Conservation (phyloP, 2,113 vertebrate species). For the Bucco capensis region DNA sequence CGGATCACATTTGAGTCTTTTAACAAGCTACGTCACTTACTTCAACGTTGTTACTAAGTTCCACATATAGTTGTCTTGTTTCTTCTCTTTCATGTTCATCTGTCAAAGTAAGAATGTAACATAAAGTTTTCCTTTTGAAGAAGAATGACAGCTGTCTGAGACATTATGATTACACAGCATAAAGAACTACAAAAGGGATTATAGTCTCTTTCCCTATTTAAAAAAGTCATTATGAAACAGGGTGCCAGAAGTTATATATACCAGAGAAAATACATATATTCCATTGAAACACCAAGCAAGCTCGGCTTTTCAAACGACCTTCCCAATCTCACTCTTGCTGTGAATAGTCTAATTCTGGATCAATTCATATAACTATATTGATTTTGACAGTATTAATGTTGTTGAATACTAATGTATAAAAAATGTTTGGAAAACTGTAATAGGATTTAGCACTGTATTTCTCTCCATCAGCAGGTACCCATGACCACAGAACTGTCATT, state of each 20-base stretch:
- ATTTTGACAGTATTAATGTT: background rate
- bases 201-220: background rate
- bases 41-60: conserved; percentile 82
- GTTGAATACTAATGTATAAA: background rate
- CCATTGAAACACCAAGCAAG: background rate
- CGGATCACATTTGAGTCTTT: background rate
- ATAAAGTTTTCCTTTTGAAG: background rate
- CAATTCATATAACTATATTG: background rate
- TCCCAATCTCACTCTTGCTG: background rate
- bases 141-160: background rate
- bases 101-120: conserved; percentile 54
- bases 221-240: background rate
- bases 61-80: conserved; percentile 80
- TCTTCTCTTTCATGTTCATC: conserved; percentile 91
- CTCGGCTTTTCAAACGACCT: background rate
- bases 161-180: background rate
- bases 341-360: background rate
- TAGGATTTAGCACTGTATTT: background rate
- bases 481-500: background rate
- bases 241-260: background rate
- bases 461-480: background rate
- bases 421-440: background rate
- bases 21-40: conserved; percentile 66
- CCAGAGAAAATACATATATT: background rate
- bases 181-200: background rate